Percentiles rank a stretch among this genome's conserved stretches.
These are phyloP conservation scores for Poicephalus gulielmi DNA, from an alignment of 2,113 vertebrate species.

Conservation along the genomic window DNA sequence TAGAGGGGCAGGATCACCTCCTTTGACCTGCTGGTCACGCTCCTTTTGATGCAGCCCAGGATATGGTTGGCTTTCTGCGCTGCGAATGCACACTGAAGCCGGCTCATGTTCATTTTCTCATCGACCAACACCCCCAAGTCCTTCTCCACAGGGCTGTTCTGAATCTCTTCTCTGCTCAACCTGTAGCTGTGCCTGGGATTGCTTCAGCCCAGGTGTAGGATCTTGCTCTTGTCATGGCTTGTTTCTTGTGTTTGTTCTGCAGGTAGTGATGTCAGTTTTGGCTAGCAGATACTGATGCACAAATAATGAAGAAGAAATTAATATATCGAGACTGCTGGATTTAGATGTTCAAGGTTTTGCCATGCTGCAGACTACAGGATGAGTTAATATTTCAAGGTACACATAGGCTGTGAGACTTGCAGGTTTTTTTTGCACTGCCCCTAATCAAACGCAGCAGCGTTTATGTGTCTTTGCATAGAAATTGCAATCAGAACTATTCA, in stretches of 20 bases:
- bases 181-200: no score
- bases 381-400: neutral
- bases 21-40: no score
- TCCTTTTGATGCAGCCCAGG: no score
- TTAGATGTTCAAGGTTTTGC: neutral
- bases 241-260: neutral
- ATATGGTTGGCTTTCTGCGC: no score
- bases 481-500: conserved; percentile 31
- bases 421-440: neutral
- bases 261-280: neutral
- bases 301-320: neutral
- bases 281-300: neutral
- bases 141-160: no score
- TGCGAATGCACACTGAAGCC: no score
- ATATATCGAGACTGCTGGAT: neutral
- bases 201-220: no score
- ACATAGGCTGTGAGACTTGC: neutral
- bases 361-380: neutral
- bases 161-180: no score
- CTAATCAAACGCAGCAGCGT: neutral
- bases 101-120: no score
- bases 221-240: neutral
- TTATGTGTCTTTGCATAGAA: conserved; percentile 21
- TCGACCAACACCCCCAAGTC: no score
- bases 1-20: no score